A percentile compares a stretch with the other conserved stretches of the same genome.
phyloP scores from a whole-genome alignment of 2,113 vertebrate genomes.

The Tretioscincus oriximinensis region DNA sequence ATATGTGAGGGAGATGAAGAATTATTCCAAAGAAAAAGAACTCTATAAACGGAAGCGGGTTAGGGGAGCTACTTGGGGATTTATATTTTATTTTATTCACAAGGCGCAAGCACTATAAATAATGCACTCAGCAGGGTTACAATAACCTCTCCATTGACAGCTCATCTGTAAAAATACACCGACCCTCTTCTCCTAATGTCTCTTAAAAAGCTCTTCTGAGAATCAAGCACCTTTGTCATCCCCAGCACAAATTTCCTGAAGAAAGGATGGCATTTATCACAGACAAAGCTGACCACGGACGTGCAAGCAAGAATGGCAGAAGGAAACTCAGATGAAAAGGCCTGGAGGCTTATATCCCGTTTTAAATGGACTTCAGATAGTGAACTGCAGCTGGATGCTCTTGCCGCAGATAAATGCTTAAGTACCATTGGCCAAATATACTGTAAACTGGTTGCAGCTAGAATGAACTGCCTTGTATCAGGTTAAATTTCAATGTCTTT shows the following conservation, averaged over 20 bases:
- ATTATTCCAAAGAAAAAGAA: constrained; percentile 15
- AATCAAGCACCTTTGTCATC: constrained; percentile 8
- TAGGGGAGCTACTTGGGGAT: not conserved
- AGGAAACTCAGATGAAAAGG: not conserved
- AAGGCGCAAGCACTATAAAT: constrained; percentile 25
- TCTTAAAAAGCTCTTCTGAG: constrained; percentile 23
- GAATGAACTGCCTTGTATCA: not conserved
- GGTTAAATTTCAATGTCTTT: not conserved
- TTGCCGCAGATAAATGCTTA: not conserved
- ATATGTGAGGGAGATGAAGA: not conserved
- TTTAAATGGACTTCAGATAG: not conserved
- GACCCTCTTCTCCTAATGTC: constrained; percentile 19
- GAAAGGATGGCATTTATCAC: not conserved
- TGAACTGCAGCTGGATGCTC: not conserved
- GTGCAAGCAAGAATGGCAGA: not conserved
- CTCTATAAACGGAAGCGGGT: constrained; percentile 8
- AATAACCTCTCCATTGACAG: constrained; percentile 17
- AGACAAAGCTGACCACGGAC: not conserved
- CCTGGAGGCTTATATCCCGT: not conserved
- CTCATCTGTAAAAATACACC: constrained; percentile 32
- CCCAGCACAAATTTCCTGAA: not conserved
- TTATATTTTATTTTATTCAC: constrained; percentile 12
- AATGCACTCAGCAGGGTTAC: constrained; percentile 27
- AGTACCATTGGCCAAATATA: not conserved
- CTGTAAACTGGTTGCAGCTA: not conserved